phyloP scores from a whole-genome alignment of 2,888 invertebrate genomes.

The Brenthis hecate region DNA sequence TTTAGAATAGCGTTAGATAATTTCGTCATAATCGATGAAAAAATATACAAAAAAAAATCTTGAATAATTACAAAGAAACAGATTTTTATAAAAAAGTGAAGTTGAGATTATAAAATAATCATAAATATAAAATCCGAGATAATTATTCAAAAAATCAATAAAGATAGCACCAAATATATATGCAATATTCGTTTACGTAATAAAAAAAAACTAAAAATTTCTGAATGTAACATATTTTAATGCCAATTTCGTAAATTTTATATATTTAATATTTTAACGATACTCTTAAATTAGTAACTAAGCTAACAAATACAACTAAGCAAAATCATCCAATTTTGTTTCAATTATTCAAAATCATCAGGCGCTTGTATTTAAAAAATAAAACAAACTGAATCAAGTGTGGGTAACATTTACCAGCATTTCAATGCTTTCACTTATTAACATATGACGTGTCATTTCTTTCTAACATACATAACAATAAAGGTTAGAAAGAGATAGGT shows the following conservation, averaged over 20 bases:
- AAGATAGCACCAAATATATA: slow-evolving; percentile 26
- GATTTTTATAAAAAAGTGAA: too few species aligned
- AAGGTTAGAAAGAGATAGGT: slow-evolving; percentile 19
- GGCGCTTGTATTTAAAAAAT: slow-evolving; percentile 17
- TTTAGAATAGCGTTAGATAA: slow-evolving; percentile 33
- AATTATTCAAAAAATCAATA: slow-evolving; percentile 3
- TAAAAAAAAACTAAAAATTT: background rate
- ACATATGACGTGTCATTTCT: slow-evolving; percentile 14
- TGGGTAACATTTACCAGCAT: slow-evolving; percentile 2
- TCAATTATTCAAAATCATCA: slow-evolving; percentile 19
- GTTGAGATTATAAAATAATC: too few species aligned
- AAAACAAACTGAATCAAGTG: background rate
- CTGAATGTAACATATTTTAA: background rate
- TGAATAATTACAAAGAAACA: too few species aligned
- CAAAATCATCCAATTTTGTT: slow-evolving; percentile 16
- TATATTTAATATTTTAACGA: background rate
- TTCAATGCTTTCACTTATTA: slow-evolving; percentile 13
- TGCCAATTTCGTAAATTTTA: background rate
- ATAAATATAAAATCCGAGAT: background rate
- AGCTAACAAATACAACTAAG: slow-evolving; percentile 1
- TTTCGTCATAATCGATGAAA: slow-evolving; percentile 10
- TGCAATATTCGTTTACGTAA: slow-evolving; percentile 6
- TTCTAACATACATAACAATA: slow-evolving; percentile 24
- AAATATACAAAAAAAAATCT: background rate
- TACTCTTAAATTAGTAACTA: slow-evolving; percentile 5